Evolutionary conservation across 2,888 invertebrate species (phyloP), one percentile per base, ranked within the genome.

Genomic region (Hemaris fuciformis): DNA sequence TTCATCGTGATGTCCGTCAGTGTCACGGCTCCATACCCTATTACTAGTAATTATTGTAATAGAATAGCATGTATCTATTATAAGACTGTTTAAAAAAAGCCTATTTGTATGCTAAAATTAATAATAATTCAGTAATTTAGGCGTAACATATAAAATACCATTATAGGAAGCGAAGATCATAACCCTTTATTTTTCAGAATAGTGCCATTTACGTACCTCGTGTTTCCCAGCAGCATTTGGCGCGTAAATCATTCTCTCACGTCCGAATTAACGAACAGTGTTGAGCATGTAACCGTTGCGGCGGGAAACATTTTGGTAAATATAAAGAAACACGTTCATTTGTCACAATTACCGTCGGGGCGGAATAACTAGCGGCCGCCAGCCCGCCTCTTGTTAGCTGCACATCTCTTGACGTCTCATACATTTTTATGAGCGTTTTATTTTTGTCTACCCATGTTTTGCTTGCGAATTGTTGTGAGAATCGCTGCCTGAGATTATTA

Each of bases 311-410:
- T 57, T 61, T 57, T 61, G 57, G 57, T 61, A 61, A 61, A 61
- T 61, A 61, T 57, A 57, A 57, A 31, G 34, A 59, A 43, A 56
- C 71, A 80, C 74, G 73, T 80, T 87, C 88, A 87, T 91, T 87
- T 90, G 84, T 91, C 91, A 90, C 84, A 88, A 91, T 91, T 89
- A 91, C 88, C 86, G 88, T 46, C 81, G 82, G 82, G 74, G 90
- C 89, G 91, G 91, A 91, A 91, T 91, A 91, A 91, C 91, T 86
- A 87, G 86, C 74, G 61, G 31, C 63, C 18, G 42, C 45, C 67
- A 56, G 8, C 45, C 67, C 56, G 8, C 61, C 59, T 83, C 89
- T 90, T 80, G 89, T 90, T 91, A 90, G 81, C 79, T 81, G 88
- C 82, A 77, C 85, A 84, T 84, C 80, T 76, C 65, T 69, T 78